phyloP scores from a whole-genome alignment of 2,888 invertebrate species.

The Drosophila suboccidentalis region DNA sequence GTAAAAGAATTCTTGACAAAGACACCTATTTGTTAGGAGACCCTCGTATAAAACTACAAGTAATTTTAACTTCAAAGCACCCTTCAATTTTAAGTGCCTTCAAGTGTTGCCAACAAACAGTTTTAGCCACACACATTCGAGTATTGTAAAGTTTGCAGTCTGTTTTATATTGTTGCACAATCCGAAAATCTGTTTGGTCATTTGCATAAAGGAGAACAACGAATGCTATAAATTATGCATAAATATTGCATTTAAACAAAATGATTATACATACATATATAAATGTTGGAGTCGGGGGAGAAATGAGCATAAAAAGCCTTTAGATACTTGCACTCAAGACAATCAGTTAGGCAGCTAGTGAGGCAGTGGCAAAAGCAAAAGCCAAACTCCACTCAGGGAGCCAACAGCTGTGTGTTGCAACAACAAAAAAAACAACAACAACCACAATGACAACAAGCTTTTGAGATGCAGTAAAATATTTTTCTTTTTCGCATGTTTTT shows the following conservation, averaged over 20 bases:
- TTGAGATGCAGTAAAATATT: slow-evolving; percentile 50
- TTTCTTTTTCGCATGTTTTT: slow-evolving; percentile 29
- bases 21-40: background rate
- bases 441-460: slow-evolving; percentile 33
- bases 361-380: background rate
- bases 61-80: background rate
- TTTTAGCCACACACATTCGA: background rate
- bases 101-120: background rate
- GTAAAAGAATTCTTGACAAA: background rate
- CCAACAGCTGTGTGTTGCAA: slow-evolving; percentile 32
- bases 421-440: slow-evolving; percentile 20
- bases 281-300: slow-evolving; percentile 20
- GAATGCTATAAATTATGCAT: slow-evolving; percentile 41
- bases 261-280: slow-evolving; percentile 26
- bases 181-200: slow-evolving; percentile 1
- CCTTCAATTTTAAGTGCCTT: background rate
- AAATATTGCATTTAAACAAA: slow-evolving; percentile 32
- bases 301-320: slow-evolving; percentile 26
- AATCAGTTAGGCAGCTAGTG: slow-evolving; percentile 13
- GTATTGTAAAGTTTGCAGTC: slow-evolving; percentile 1
- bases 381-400: slow-evolving; percentile 2
- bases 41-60: background rate
- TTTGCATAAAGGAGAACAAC: slow-evolving; percentile 17
- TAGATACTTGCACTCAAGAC: slow-evolving; percentile 21
- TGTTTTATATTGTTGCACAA: slow-evolving; percentile 4